A percentile compares a stretch with the other conserved stretches of the same genome.
phyloP scores from a whole-genome alignment of 2,888 invertebrate genomes.

The Drosophila dives region DNA sequence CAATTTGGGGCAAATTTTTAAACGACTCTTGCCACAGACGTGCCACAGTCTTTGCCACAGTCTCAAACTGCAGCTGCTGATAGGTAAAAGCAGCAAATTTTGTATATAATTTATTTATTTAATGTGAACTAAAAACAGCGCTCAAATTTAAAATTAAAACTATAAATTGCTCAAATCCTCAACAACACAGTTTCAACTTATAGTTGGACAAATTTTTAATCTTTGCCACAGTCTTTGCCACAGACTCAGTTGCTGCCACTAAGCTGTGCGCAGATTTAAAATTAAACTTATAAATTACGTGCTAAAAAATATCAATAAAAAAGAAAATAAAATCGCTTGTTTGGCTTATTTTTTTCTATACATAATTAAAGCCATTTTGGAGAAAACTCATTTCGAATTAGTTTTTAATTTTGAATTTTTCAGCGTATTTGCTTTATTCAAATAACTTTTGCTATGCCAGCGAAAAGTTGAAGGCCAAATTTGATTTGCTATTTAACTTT shows the following conservation, averaged over 20 bases:
- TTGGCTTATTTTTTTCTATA: slow-evolving; percentile 16
- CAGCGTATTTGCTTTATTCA: slow-evolving; percentile 48
- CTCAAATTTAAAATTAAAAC: background rate
- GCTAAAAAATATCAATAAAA: background rate
- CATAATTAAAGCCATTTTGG: background rate
- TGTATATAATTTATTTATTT: background rate
- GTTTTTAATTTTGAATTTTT: background rate
- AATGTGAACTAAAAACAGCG: background rate
- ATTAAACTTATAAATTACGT: background rate
- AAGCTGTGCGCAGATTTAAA: background rate
- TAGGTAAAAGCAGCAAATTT: slow-evolving; percentile 18
- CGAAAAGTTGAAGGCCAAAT: slow-evolving; percentile 43
- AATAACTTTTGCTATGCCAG: slow-evolving; percentile 48
- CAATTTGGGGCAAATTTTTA: slow-evolving; percentile 63
- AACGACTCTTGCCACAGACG: slow-evolving; percentile 26
- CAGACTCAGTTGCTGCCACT: too few relatives aligned
- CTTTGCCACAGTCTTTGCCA: too few relatives aligned
- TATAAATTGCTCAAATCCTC: background rate
- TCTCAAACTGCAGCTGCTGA: slow-evolving; percentile 14
- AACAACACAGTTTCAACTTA: too few relatives aligned
- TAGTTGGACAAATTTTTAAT: too few relatives aligned
- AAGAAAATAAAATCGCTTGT: slow-evolving; percentile 32
- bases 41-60: slow-evolving; percentile 27
- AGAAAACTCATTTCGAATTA: slow-evolving; percentile 5
- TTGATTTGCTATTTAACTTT: slow-evolving; percentile 48